These are phyloP conservation scores for Zaprionus ghesquierei DNA, from an alignment of 1,140 invertebrate genomes.

Conservation along the genomic window DNA sequence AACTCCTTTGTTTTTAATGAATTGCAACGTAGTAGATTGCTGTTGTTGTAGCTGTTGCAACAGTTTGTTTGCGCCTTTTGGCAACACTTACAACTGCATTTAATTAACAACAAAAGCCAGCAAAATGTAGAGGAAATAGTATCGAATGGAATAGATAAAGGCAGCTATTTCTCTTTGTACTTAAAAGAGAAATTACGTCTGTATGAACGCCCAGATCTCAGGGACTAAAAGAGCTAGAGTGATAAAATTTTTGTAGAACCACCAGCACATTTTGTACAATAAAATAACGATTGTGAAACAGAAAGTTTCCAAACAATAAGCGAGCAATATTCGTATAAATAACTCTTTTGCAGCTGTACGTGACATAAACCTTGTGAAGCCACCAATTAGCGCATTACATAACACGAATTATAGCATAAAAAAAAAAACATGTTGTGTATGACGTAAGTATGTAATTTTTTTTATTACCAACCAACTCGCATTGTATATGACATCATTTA, in stretches of 20 bases:
- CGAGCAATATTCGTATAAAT: not conserved
- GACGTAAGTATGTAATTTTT: not conserved
- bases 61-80: slow-evolving; percentile 20
- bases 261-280: too few relatives aligned
- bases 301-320: not conserved
- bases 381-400: not conserved
- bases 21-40: slow-evolving; percentile 40
- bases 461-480: not conserved
- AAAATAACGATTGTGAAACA: not conserved
- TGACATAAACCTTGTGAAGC: not conserved
- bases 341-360: not conserved
- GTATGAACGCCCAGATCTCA: too few relatives aligned
- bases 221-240: not conserved
- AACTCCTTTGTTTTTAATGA: slow-evolving; percentile 57
- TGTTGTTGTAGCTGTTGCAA: slow-evolving; percentile 4
- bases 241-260: too few relatives aligned
- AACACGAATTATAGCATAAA: not conserved
- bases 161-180: too few relatives aligned
- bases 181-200: too few relatives aligned
- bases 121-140: not conserved
- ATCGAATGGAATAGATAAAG: slow-evolving; percentile 2
- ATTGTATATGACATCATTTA: not conserved
- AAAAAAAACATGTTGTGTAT: not conserved
- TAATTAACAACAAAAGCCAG: slow-evolving; percentile 26
- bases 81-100: slow-evolving; percentile 20